Evolutionary conservation across 2,888 invertebrate genomes (phyloP).

Genomic region (Amblyteles armatorius): DNA sequence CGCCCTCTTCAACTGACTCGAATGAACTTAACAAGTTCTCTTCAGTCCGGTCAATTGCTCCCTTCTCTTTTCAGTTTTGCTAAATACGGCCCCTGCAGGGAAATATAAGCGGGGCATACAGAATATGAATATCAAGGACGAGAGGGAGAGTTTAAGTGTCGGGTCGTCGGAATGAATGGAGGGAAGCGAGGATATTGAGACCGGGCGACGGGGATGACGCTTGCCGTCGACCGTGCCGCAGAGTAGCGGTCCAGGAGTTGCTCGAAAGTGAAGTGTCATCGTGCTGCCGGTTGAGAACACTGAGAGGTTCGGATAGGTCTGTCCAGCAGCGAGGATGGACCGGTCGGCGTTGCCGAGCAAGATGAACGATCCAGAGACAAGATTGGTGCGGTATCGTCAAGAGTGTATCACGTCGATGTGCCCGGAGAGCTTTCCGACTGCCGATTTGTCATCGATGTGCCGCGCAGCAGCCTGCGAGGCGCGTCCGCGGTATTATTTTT

Average conservation of each 20-base stretch:
- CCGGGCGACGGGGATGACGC: constrained; percentile 26
- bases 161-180: constrained; percentile 51
- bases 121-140: constrained; percentile 51
- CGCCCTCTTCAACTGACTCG: neutral
- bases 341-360: constrained; percentile 46
- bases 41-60: constrained; percentile 6
- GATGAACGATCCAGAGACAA: constrained; percentile 54
- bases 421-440: constrained; percentile 35
- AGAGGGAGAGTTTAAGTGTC: constrained; percentile 47
- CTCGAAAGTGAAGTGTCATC: constrained; percentile 60
- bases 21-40: neutral
- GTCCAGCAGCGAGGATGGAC: constrained; percentile 67
- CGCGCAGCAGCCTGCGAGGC: neutral
- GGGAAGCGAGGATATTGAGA: constrained; percentile 58
- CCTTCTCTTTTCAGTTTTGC: constrained; percentile 24
- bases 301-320: constrained; percentile 47
- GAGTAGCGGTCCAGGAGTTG: constrained; percentile 45
- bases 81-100: neutral
- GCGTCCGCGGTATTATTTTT: constrained; percentile 10
- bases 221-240: constrained; percentile 34
- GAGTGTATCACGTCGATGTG: constrained; percentile 44
- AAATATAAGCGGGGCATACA: neutral
- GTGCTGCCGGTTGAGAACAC: constrained; percentile 33
- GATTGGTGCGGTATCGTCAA: constrained; percentile 48
- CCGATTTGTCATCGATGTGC: constrained; percentile 15